Conservation (phyloP, 1,140 invertebrate species). For the Muscidifurax raptorellus region DNA sequence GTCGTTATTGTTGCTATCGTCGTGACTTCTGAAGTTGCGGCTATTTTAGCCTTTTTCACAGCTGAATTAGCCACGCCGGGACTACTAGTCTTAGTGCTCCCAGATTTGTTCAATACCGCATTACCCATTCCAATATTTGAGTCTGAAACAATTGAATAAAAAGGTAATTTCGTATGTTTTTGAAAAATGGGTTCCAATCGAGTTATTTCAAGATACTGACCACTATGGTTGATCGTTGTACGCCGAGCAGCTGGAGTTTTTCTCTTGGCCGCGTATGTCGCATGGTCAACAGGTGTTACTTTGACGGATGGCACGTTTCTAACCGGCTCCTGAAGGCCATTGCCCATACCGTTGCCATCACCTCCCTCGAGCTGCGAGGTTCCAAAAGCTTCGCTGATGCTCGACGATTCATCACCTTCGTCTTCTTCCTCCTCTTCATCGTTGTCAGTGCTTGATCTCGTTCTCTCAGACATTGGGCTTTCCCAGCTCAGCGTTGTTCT, state of each 20-base stretch:
- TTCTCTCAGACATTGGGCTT: constrained; percentile 67
- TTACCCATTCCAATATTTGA: not conserved
- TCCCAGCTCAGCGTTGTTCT: constrained; percentile 59
- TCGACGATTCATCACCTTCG: constrained; percentile 67
- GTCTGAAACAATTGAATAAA: constrained; percentile 1
- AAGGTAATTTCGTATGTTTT: not conserved
- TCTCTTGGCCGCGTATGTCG: constrained; percentile 37
- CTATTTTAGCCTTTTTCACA: constrained; percentile 11
- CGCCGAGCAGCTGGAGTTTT: constrained; percentile 17
- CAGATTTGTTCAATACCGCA: not conserved
- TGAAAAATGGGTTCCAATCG: not conserved
- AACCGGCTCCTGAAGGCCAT: constrained; percentile 14
- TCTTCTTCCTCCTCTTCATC: constrained; percentile 55
- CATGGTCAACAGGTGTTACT: constrained; percentile 40
- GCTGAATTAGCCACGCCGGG: not conserved
- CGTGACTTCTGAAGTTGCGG: constrained; percentile 17
- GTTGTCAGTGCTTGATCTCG: constrained; percentile 60
- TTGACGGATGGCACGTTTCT: constrained; percentile 21
- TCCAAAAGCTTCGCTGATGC: constrained; percentile 62
- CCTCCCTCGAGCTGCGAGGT: not conserved
- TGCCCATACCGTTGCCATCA: not conserved
- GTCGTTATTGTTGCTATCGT: constrained; percentile 60
- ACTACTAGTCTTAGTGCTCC: not conserved
- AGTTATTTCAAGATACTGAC: not conserved
- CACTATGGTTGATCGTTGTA: constrained; percentile 26